These are phyloP conservation scores for Callaeas wilsoni DNA, from an alignment of 2,113 vertebrate species.

Conservation along the genomic window DNA sequence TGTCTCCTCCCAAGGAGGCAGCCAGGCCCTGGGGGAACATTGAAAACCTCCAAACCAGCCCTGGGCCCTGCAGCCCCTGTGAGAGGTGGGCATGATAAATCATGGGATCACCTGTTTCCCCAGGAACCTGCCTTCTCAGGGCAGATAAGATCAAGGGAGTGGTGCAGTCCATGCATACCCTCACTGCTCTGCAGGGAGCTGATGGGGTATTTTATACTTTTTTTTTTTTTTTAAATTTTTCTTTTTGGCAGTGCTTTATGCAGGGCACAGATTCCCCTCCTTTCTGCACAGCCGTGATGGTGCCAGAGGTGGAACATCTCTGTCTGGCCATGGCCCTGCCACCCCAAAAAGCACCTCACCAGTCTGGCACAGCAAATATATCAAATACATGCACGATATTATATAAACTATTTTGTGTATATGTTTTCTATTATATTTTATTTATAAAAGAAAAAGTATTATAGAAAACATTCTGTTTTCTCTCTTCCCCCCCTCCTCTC, in stretches of 20 bases:
- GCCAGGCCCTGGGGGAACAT: rapidly evolving
- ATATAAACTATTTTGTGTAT: too few species aligned
- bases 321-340: not conserved
- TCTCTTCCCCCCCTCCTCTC: not conserved
- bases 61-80: not conserved
- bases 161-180: not conserved
- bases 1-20: not conserved
- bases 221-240: too few species aligned
- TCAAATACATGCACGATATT: not conserved
- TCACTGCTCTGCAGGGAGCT: not conserved
- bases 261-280: not conserved
- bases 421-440: not conserved
- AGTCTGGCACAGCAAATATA: not conserved
- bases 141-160: not conserved
- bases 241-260: not conserved
- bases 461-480: not conserved
- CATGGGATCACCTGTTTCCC: not conserved
- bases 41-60: not conserved
- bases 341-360: not conserved
- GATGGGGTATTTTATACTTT: too few species aligned
- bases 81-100: not conserved
- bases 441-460: not conserved
- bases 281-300: not conserved
- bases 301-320: not conserved
- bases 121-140: not conserved